Conservation (phyloP, 2,888 invertebrate genomes). For the Stenichneumon culpator region DNA sequence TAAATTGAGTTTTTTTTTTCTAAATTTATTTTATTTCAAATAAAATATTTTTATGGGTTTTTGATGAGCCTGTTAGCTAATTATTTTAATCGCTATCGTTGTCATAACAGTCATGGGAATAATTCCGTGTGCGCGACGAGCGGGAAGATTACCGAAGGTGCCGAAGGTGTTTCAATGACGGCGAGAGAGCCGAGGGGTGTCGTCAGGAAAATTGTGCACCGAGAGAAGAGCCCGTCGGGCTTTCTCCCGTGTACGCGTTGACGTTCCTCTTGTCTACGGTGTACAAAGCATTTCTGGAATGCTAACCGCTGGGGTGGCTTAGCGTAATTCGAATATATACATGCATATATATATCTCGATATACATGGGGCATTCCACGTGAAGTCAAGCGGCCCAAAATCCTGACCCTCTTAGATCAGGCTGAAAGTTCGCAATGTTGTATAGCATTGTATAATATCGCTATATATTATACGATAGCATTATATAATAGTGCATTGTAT, state of each 20-base stretch:
- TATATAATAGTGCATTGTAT: too few species aligned
- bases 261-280: conserved; percentile 36
- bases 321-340: conserved; percentile 53
- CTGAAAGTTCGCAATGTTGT: too few species aligned
- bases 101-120: neutral
- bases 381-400: too few species aligned
- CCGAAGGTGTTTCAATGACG: conserved; percentile 61
- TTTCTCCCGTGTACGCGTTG: conserved; percentile 16
- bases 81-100: neutral
- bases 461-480: too few species aligned
- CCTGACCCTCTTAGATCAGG: too few species aligned
- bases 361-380: neutral
- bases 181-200: conserved; percentile 24
- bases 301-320: conserved; percentile 61
- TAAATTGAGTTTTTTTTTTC: neutral
- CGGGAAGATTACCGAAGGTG: conserved; percentile 17
- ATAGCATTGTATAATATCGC: too few species aligned
- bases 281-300: conserved; percentile 60
- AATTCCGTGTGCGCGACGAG: neutral
- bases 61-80: neutral
- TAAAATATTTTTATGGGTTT: neutral
- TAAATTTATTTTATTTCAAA: neutral
- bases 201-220: conserved; percentile 45
- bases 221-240: conserved; percentile 18
- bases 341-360: neutral